These are phyloP conservation scores for Sprattus sprattus DNA, from an alignment of 2,113 vertebrate species.

Conservation along the genomic window DNA sequence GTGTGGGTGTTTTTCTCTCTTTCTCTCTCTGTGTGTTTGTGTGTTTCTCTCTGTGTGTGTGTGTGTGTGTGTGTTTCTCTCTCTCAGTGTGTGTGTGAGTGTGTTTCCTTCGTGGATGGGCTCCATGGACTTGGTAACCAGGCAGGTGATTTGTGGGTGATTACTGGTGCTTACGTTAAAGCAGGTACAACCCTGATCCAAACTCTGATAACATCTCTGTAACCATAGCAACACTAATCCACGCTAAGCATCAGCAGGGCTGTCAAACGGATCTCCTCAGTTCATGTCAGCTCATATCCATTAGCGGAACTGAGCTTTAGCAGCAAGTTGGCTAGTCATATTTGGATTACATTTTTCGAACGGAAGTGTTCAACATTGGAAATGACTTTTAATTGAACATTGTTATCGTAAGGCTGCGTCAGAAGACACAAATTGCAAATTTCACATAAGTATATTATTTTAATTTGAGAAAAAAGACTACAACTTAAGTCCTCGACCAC, in stretches of 20 bases:
- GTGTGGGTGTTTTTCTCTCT: background rate
- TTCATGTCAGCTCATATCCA: background rate
- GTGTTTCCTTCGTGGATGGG: background rate
- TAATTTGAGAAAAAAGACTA: background rate
- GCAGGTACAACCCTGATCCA: conserved; percentile 40
- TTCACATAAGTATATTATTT: background rate
- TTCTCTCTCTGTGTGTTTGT: too few relatives aligned
- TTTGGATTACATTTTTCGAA: background rate
- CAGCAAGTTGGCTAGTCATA: background rate
- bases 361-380: background rate
- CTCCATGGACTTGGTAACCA: conserved; percentile 1
- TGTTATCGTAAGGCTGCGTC: background rate
- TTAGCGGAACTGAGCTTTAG: background rate
- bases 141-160: conserved; percentile 25
- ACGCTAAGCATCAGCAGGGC: conserved; percentile 7
- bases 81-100: background rate
- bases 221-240: conserved; percentile 66
- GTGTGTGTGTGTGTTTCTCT: background rate
- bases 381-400: background rate
- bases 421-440: background rate
- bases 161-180: conserved; percentile 36
- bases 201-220: conserved; percentile 61
- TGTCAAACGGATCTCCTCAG: background rate
- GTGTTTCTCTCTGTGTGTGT: too few relatives aligned
- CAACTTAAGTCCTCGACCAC: too few relatives aligned